Evolutionary conservation across 2,888 invertebrate species (phyloP).

Genomic region (Sympetrum striolatum): DNA sequence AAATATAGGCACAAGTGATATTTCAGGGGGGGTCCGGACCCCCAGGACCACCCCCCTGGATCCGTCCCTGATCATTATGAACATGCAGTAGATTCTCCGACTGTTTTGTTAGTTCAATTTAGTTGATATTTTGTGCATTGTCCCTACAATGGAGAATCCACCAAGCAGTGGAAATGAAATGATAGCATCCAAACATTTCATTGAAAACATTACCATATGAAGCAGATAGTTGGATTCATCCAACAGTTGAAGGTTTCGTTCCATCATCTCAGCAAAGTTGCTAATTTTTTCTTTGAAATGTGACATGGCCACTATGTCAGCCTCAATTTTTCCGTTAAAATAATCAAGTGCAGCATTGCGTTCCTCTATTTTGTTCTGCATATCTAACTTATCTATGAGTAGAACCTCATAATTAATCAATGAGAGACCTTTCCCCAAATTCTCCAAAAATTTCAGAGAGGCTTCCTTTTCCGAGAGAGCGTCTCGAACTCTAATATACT

Average conservation of each 20-base stretch:
- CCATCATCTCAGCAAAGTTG: not conserved
- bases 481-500: slow-evolving; percentile 22
- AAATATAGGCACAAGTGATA: too few species aligned
- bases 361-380: not conserved
- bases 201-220: not conserved
- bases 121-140: too few species aligned
- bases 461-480: slow-evolving; percentile 1
- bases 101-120: too few species aligned
- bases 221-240: not conserved
- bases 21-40: too few species aligned
- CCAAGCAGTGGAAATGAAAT: not conserved
- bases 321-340: not conserved
- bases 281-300: not conserved
- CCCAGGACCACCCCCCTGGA: too few species aligned
- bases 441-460: slow-evolving; percentile 15
- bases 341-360: not conserved
- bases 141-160: too few species aligned
- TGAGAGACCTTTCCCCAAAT: slow-evolving; percentile 6
- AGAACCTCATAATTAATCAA: slow-evolving; percentile 43
- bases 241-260: not conserved
- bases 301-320: not conserved
- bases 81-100: too few species aligned
- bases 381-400: not conserved
- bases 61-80: too few species aligned
- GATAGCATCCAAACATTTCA: not conserved